Evolutionary conservation across 1,140 invertebrate species (phyloP), one percentile per base, ranked within the genome.

Genomic region (Batillaria attramentaria): DNA sequence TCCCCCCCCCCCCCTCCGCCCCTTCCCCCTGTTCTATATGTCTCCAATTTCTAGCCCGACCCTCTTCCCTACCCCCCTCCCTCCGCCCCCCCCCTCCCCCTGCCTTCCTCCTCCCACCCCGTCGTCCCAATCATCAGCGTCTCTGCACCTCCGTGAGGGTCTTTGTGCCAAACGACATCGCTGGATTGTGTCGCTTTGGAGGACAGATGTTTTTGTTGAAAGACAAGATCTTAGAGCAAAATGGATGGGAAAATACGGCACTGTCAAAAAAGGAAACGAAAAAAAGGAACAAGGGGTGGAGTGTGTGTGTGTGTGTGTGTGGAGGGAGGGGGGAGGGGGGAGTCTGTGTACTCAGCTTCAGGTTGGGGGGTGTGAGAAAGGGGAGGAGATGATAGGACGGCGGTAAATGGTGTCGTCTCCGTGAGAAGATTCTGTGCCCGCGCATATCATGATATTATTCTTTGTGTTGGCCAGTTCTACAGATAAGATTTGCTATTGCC

Each of bases 181-280:
- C 57, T 6, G 6, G 57, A n/a, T 60, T 10, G 20, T 60, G 57
- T 28, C 31, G 57, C 24, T 60, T 60, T 60, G 57, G 20, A 60
- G 31, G 57, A 60, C 57, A 60, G 57, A 60, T 60, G 57, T 60
- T 60, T 60, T 60, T 20, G 20, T 60, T 60, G 57, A 60, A 60
- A 60, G 57, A 60, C 57, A 60, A 60, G 24, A 20, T n/a, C 31
- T 5, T 28, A 24, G 31, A 60, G 24, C 8, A 28, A n/a, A 24
- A 60, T 6, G 24, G 20, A 60, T 5, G 6, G 57, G 24, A 60
- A 60, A n/a, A 60, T 60, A 28, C 57, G 57, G 57, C 57, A 28
- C 24, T 60, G 57, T 60, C 57, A 60, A 8, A 60, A 60, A 28
- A 60, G 5, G 57, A n/a, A 60, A n/a, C 57, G 24, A n/a, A 28